Evolutionary conservation across 2,797 vertebrate species (phyloP), one percentile per base, ranked within the genome.

Genomic region (Anisognathus igniventris): DNA sequence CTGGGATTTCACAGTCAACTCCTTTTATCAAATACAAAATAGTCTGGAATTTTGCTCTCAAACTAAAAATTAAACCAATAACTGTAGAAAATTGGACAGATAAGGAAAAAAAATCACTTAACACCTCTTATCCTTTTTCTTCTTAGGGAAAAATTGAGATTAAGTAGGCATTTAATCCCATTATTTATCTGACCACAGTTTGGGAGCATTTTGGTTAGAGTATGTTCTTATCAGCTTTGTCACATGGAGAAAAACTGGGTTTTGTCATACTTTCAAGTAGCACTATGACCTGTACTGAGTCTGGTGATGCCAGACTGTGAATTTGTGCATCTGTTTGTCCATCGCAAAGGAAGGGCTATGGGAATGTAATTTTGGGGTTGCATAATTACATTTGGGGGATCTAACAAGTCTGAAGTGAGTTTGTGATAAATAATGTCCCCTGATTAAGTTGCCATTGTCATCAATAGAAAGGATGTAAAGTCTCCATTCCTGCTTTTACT

Each of bases 281-380:
- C 20, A 9, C 19, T 57, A 0, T 64, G 50, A 50, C 42, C 45
- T 81, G 3, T 72, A 3, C 24, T 18, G 31, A 39, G 15, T 66
- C 25, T 66, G 33, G 12, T 66, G 57, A 61, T 79, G 42, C 57
- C 50, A 91, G 44, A 67, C 76, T 74, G 14, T 79, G 56, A 83
- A 60, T 48, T 21, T 47, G 7, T 89, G 44, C 51, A 25, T 45
- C 35, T 54, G 18, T 76, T 86, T 70, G 7, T 53, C 48, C 12
- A 2, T 70, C 1, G 0, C 18, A 37, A 56, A 78, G 31, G 56
- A 61, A 58, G 12, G 5, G 8, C 33, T 65, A 6, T 39, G 24
- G 21, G 30, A 58, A 61, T 64, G 27, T n/a, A 50, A 37, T 67
- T 77, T 74, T 50, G 14, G 19, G 17, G 22, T 25, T 31, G 3